Evolutionary conservation across 1,140 invertebrate species (phyloP), one percentile per base, ranked within the genome.

Genomic region (Globodera ellingtonae): DNA sequence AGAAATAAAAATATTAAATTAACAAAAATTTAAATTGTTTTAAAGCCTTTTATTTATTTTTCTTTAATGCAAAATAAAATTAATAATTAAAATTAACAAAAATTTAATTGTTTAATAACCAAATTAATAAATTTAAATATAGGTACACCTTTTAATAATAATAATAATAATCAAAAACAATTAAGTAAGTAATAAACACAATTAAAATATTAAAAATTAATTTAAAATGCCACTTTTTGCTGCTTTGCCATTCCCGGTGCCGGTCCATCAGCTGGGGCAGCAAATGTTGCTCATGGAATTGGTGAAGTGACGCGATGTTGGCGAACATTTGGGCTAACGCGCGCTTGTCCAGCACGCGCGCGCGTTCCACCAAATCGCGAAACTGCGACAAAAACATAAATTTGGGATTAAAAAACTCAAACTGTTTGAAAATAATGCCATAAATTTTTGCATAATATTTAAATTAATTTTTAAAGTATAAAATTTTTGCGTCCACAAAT

Each of bases 231-330:
- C 44, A 84, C 84, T 75, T 85, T 79, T 86, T 84, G 52, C 72
- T 84, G 47, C 65, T 56, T 65, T 85, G 85, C 84, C 84, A 85
- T 59, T 85, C 85, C 9, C 84, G 46, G 46, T 52, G 70, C 75
- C 84, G 65, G 72, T 85, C 84, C 85, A 85, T 85, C 52, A 85
- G 72, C 65, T 85, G 84, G 7, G 84, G 84, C 56, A 85, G 71
- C 44, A 85, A 73, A 72, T 85, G 84, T n/a, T 86, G 59, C 44
- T 85, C 86, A 72, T 85, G 84, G 72, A 85, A 85, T 47, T 71
- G 83, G 62, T 86, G 83, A 24, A 85, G 71, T 46, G 73, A 78
- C 3, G 82, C 66, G 72, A 83, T 86, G 77, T 85, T 85, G 18
- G 84, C 69, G 74, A 85, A 85, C 15, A 85, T 44, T 7, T 48